Conservation (phyloP, 2,888 invertebrate species). For the Drosophila barbarae region DNA sequence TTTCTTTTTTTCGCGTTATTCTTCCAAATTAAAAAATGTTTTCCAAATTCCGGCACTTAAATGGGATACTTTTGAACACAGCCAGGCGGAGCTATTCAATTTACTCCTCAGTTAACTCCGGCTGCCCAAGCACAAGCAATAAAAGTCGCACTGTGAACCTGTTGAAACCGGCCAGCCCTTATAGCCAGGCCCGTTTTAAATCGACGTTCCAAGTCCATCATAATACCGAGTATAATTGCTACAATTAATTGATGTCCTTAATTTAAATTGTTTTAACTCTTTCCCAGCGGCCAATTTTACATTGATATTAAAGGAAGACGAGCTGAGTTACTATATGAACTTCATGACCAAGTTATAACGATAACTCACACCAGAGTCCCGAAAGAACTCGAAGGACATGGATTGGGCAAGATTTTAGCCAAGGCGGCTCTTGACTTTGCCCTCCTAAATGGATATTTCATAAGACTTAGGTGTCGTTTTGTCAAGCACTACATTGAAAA, state of each 20-base stretch:
- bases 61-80: background rate
- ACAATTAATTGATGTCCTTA: background rate
- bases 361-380: conserved; percentile 9
- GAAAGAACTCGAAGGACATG: conserved; percentile 8
- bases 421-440: conserved; percentile 14
- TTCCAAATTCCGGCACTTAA: conserved; percentile 7
- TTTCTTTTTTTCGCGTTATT: background rate
- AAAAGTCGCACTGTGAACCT: background rate
- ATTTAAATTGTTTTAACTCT: background rate
- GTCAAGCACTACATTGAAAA: conserved; percentile 19
- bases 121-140: background rate
- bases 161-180: background rate
- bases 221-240: background rate
- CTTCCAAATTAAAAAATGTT: conserved; percentile 11
- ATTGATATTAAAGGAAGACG: background rate
- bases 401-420: conserved; percentile 15
- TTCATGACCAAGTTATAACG: conserved; percentile 2
- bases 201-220: background rate
- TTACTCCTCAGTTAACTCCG: background rate
- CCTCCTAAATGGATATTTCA: conserved; percentile 6
- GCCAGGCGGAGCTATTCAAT: background rate
- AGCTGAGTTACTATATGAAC: background rate
- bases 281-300: background rate
- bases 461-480: conserved; percentile 4
- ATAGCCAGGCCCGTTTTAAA: background rate